These are phyloP conservation scores for Cynaeus angustus DNA, from an alignment of 2,888 invertebrate genomes.

Conservation along the genomic window DNA sequence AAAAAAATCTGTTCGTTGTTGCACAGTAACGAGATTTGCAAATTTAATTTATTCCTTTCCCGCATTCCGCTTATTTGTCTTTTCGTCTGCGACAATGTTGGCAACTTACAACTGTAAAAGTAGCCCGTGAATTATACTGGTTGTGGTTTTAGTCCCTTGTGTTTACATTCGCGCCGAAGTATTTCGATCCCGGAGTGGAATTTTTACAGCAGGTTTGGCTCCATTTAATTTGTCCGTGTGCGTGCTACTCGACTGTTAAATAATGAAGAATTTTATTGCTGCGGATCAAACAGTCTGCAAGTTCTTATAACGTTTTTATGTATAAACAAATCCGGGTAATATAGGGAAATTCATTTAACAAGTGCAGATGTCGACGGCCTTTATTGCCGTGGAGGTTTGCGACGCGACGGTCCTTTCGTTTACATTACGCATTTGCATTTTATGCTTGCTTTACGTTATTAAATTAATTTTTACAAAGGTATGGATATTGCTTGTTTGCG, in stretches of 20 bases:
- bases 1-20: constrained; percentile 46
- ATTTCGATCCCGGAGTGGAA: constrained; percentile 15
- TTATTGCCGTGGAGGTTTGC: constrained; percentile 31
- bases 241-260: constrained; percentile 36
- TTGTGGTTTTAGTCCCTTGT: constrained; percentile 57
- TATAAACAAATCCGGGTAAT: constrained; percentile 30
- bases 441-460: constrained; percentile 31
- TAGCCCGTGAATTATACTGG: constrained; percentile 58
- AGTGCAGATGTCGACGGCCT: constrained; percentile 34
- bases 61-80: constrained; percentile 57
- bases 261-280: constrained; percentile 25
- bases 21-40: constrained; percentile 56
- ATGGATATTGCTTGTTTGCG: constrained; percentile 35
- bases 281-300: constrained; percentile 1
- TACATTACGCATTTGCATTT: constrained; percentile 31
- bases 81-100: constrained; percentile 56
- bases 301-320: constrained; percentile 7
- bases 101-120: constrained; percentile 60
- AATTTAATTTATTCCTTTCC: constrained; percentile 57
- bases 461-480: constrained; percentile 36
- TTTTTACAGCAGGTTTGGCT: constrained; percentile 38
- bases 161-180: constrained; percentile 49
- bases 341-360: constrained; percentile 34
- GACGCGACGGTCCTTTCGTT: constrained; percentile 19
- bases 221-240: constrained; percentile 33